Evolutionary conservation across 1,140 invertebrate species (phyloP).

Genomic region (Leptopilina clavipes): DNA sequence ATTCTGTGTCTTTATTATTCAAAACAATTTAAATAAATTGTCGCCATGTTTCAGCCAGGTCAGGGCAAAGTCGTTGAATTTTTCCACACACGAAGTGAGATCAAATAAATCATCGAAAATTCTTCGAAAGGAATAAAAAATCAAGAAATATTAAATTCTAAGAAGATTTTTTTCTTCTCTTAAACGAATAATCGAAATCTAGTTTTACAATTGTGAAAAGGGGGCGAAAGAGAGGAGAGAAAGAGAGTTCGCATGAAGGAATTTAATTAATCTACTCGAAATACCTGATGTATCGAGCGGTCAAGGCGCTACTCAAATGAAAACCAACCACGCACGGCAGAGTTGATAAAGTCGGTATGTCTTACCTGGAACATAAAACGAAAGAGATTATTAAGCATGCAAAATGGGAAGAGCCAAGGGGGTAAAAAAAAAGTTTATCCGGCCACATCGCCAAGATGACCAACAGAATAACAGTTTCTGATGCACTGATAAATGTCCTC

Average conservation of each 20-base stretch:
- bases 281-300: conserved; percentile 22
- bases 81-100: no score
- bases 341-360: conserved; percentile 14
- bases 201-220: no score
- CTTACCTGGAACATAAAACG: conserved; percentile 54
- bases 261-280: conserved; percentile 25
- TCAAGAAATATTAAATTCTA: no score
- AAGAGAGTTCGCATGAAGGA: conserved; percentile 15
- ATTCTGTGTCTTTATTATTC: no score
- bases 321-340: background rate
- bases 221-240: background rate
- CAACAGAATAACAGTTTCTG: background rate
- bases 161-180: no score
- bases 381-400: conserved; percentile 33
- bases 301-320: conserved; percentile 13
- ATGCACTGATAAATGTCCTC: background rate
- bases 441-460: background rate
- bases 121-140: no score
- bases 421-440: background rate
- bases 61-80: no score
- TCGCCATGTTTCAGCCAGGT: no score
- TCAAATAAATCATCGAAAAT: no score
- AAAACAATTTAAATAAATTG: no score
- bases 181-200: no score
- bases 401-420: background rate